Evolutionary conservation across 2,888 invertebrate genomes (phyloP), one percentile per base, ranked within the genome.

Genomic region (Geophilus truncorum): DNA sequence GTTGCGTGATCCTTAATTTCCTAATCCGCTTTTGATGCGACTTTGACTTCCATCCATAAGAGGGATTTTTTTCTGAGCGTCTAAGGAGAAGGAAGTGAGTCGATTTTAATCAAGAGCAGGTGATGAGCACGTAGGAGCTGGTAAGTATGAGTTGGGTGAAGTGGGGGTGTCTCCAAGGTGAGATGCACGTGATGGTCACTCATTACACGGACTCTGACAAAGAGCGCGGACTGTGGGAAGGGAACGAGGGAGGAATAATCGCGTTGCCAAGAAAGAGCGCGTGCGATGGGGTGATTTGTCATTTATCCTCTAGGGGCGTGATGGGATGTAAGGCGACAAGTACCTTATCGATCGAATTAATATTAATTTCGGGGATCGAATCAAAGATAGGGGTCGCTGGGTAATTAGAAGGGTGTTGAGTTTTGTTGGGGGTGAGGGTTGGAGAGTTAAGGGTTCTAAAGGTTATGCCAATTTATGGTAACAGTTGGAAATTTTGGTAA

Each of bases 131-230:
- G 57, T 62, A 62, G 21, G 1, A 23, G 23, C 6, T 62, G 2
- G 57, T 18, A n/a, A 62, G 57, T 36, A 36, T 62, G 57, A 21
- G 10, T n/a, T n/a, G n/a, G n/a, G n/a, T n/a, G n/a, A n/a, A n/a
- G n/a, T n/a, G 57, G 57, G 5, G 21, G 40, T 1, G 40, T 40
- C 40, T 40, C 40, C n/a, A 40, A 40, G 40, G 40, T 40, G 4
- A 40, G 40, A 12, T n/a, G 40, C 23, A 62, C 57, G 57, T 62
- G 57, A 62, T 62, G 57, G 57, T 62, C 57, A 62, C 57, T 62
- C 57, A 62, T 62, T 62, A 62, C 57, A 62, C 57, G 57, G 57
- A 62, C 57, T 18, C 57, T 62, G 57, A 62, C 57, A 62, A 62
- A 62, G 57, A 62, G 57, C 57, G 10, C 18, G 57, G 0, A 7